A percentile compares a stretch with the other conserved stretches of the same genome.
These are phyloP conservation scores for Poeciliopsis turrubarensis DNA, from an alignment of 2,113 vertebrate genomes.

Conservation along the genomic window DNA sequence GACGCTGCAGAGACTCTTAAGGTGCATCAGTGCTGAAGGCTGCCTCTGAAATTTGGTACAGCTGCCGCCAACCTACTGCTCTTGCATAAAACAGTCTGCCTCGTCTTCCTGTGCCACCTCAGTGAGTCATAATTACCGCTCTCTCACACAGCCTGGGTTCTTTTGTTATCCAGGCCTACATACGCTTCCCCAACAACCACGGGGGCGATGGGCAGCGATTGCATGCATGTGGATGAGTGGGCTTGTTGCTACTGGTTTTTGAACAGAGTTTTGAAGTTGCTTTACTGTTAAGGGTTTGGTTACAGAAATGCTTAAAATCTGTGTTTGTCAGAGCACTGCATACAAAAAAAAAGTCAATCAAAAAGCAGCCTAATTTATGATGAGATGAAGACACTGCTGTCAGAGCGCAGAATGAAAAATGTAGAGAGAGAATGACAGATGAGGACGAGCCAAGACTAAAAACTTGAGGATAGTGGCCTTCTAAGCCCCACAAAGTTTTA, in stretches of 20 bases:
- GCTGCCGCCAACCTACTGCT: constrained; percentile 49
- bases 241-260: constrained; percentile 21
- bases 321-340: constrained; percentile 2
- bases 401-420: constrained; percentile 35
- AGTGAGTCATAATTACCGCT: constrained; percentile 78
- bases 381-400: constrained; percentile 28
- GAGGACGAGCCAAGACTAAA: constrained; percentile 41
- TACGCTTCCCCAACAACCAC: constrained; percentile 42
- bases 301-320: constrained; percentile 13
- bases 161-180: constrained; percentile 68
- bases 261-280: constrained; percentile 19
- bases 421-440: constrained; percentile 46
- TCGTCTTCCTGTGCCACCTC: constrained; percentile 68
- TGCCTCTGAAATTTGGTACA: constrained; percentile 50
- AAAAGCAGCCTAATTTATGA: constrained; percentile 35
- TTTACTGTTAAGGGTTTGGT: constrained; percentile 15
- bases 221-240: constrained; percentile 37
- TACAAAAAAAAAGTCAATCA: constrained; percentile 5
- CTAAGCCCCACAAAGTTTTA: neutral
- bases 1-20: constrained; percentile 47
- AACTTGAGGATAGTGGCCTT: constrained; percentile 1
- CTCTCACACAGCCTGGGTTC: constrained; percentile 55
- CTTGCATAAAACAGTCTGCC: constrained; percentile 72
- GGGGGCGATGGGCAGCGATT: constrained; percentile 52
- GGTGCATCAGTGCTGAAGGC: constrained; percentile 28